Evolutionary conservation across 2,888 invertebrate genomes (phyloP).

Genomic region (Coleophora flavipennella): DNA sequence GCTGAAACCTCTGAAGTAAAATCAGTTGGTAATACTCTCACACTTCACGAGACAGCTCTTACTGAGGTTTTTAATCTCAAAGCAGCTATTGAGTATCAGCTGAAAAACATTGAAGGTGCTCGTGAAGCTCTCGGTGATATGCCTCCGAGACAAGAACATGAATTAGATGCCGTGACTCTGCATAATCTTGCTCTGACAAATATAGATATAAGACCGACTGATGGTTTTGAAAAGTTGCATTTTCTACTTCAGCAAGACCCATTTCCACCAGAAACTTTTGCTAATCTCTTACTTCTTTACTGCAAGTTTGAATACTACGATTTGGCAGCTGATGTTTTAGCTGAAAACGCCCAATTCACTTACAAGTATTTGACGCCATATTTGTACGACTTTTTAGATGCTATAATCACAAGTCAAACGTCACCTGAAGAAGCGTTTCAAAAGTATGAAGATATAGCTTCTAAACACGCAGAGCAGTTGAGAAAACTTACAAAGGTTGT

Average conservation of each 20-base stretch:
- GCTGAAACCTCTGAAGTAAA: constrained; percentile 93
- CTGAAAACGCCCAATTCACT: constrained; percentile 96
- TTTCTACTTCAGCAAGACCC: constrained; percentile 96
- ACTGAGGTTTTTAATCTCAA: constrained; percentile 99
- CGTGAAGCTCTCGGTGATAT: constrained; percentile 90
- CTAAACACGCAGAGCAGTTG: constrained; percentile 90
- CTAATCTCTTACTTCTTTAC: constrained; percentile 93
- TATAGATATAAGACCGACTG: constrained; percentile 89
- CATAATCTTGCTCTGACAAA: constrained; percentile 96
- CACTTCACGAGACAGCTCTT: constrained; percentile 94
- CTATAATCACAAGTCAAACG: constrained; percentile 96
- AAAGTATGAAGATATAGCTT: constrained; percentile 95
- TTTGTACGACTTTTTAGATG: constrained; percentile 95
- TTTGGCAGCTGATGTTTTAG: constrained; percentile 96
- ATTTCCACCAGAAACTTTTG: constrained; percentile 98
- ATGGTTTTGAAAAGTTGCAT: constrained; percentile 88
- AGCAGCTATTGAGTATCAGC: constrained; percentile 97
- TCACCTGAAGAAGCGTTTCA: constrained; percentile 96
- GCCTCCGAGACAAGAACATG: constrained; percentile 96
- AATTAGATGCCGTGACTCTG: constrained; percentile 96
- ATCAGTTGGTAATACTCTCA: constrained; percentile 95
- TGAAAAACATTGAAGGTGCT: constrained; percentile 82
- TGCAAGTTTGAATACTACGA: constrained; percentile 98
- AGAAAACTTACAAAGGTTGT: constrained; percentile 95
- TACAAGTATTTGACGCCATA: constrained; percentile 96